Evolutionary conservation across 2,888 invertebrate genomes (phyloP).

Genomic region (Geophilus truncorum): DNA sequence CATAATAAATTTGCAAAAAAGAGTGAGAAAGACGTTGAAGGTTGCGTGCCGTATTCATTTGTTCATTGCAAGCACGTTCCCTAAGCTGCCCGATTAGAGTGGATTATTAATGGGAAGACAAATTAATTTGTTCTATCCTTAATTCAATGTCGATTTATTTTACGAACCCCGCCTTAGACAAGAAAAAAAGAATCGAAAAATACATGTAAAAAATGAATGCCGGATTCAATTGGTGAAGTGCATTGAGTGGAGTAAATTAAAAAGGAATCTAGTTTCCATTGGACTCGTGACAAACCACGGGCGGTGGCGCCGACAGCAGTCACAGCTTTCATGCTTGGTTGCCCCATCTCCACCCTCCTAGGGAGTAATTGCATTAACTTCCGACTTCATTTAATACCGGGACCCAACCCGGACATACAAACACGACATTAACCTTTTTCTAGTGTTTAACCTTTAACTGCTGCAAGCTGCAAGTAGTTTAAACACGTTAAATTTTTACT

Average conservation of each 20-base stretch:
- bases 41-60: not conserved
- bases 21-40: not conserved
- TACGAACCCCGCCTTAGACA: not conserved
- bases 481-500: not conserved
- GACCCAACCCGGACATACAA: not conserved
- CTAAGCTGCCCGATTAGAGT: not conserved
- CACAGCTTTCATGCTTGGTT: not conserved
- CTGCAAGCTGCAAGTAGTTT: not conserved
- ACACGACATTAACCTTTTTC: not conserved
- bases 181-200: not conserved
- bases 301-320: not conserved
- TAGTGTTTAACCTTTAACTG: no score
- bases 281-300: not conserved
- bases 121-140: not conserved
- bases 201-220: not conserved
- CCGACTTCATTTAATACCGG: not conserved
- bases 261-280: not conserved
- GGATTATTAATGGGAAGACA: not conserved
- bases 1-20: not conserved
- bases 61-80: not conserved
- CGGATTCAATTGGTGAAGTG: not conserved
- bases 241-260: not conserved
- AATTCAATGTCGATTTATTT: not conserved
- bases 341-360: not conserved
- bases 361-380: not conserved